Evolutionary conservation across 2,113 vertebrate species (phyloP), one percentile per base, ranked within the genome.

Genomic region (Tachysurus vachellii): DNA sequence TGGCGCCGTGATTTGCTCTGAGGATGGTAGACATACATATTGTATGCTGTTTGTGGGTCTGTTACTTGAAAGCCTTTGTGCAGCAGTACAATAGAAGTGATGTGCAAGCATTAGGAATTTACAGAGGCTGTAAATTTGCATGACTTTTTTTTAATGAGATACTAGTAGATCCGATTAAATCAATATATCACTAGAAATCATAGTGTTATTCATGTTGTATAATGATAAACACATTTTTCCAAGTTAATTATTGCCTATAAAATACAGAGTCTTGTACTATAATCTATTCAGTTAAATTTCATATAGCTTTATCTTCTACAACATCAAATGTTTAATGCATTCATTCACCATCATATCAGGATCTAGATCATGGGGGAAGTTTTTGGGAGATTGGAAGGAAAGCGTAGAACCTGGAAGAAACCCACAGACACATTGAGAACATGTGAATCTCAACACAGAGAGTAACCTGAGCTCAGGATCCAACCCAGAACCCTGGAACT

Each of bases 21-120:
- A 82, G 36, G 68, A 62, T 53, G 80, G 62, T 66, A 68, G 85
- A 86, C 61, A 81, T 62, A 82, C 54, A 80, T 64, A 82, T 66
- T 68, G 76, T 59, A 79, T 17, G 79, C 73, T 82, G 44, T 36
- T 82, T 73, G 66, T 53, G 11, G 26, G 59, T 31, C 54, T 85
- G 57, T 31, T 85, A 79, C 56, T 64, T 50, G 47, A 80, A 86
- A 68, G n/a, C 79, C 17, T 86, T 73, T 82, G 66, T 31, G 79
- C 77, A 21, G 79, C 54, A 71, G 16, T 62, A 82, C 62, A 54
- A 80, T 53, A 82, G 54, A 62, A 87, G 10, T 73, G 85, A 82
- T 42, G 31, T 7, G 44, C 54, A 80, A 80, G n/a, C 85, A 66
- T 47, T 12, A 87, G 56, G n/a, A 54, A 59, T 57, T 57, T 44